A percentile compares a stretch with the other conserved stretches of the same genome.
Evolutionary conservation across 2,797 vertebrate genomes (phyloP).

Genomic region (Toxotes lorentzi): DNA sequence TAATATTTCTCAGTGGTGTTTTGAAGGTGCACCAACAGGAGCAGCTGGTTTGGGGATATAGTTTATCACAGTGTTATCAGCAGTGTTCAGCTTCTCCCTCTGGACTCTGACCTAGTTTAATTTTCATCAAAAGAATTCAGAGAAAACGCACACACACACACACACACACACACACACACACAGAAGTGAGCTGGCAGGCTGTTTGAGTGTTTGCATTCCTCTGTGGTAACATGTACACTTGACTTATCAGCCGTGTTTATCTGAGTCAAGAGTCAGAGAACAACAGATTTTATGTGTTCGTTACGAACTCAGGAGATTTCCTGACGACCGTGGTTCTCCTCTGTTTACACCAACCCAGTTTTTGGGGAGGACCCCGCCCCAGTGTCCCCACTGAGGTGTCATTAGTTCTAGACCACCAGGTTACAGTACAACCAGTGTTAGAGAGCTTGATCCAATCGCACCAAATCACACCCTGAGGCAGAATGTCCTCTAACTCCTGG

Average conservation of each 20-base stretch:
- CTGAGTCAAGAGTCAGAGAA: background rate
- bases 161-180: background rate
- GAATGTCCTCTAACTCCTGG: too few species aligned
- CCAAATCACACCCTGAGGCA: too few species aligned
- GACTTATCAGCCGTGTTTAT: conserved; percentile 8
- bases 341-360: too few species aligned
- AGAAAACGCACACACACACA: conserved; percentile 6
- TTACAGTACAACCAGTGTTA: background rate
- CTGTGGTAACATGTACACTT: background rate
- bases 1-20: background rate
- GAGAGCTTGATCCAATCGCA: too few species aligned
- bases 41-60: background rate
- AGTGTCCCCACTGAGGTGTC: too few species aligned
- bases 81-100: background rate
- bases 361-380: too few species aligned
- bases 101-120: background rate
- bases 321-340: too few species aligned
- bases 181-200: background rate
- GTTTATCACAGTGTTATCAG: background rate
- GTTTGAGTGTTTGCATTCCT: conserved; percentile 18
- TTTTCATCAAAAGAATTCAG: background rate
- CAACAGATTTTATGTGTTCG: too few species aligned
- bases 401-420: too few species aligned
- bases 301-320: too few species aligned
- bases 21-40: background rate